Evolutionary conservation across 2,113 vertebrate species (phyloP).

Genomic region (Odocoileus virginianus): DNA sequence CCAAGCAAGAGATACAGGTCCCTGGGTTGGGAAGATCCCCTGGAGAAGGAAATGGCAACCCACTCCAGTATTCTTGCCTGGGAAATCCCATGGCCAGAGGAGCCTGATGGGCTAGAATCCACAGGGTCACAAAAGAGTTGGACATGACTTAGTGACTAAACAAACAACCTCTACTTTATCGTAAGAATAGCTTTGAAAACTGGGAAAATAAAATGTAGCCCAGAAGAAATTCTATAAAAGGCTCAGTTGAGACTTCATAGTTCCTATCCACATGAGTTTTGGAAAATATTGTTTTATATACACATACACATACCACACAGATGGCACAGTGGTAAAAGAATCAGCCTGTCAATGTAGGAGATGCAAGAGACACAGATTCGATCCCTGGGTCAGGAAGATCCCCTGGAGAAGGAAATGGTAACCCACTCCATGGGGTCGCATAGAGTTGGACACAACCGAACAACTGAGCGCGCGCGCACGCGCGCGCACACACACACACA

Average conservation of each 20-base stretch:
- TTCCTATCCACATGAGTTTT: neutral
- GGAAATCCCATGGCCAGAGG: neutral
- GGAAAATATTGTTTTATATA: neutral
- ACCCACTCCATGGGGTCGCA: neutral
- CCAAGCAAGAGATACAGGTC: neutral
- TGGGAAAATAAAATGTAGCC: neutral
- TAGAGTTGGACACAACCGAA: neutral
- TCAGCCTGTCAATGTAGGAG: neutral
- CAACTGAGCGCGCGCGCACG: too few relatives aligned
- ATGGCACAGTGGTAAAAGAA: neutral
- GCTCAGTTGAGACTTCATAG: neutral
- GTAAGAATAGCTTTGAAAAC: slow-evolving; percentile 14
- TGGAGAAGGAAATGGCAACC: neutral
- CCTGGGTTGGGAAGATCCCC: neutral
- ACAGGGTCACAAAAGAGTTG: neutral
- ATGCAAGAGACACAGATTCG: neutral
- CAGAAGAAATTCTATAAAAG: neutral
- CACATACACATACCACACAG: neutral
- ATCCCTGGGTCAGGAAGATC: neutral
- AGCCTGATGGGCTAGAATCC: neutral
- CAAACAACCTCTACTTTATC: neutral
- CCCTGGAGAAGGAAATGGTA: neutral
- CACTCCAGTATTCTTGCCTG: neutral
- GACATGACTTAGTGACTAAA: neutral
- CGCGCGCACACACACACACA: neutral